Base-by-base conservation (phyloP, 2,797 vertebrate species). In the Alectoris magna region DNA sequence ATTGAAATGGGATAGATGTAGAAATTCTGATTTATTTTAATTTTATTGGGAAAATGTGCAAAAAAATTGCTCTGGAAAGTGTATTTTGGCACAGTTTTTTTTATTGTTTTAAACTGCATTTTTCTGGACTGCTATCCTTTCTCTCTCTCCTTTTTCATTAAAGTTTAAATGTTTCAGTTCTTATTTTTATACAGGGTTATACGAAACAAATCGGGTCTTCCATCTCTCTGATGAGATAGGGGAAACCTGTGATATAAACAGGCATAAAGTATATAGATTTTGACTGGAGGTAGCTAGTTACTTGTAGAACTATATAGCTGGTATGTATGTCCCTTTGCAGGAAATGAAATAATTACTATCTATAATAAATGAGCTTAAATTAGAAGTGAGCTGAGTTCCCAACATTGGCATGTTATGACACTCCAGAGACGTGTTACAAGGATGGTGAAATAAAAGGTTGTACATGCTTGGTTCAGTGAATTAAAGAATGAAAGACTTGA, bases 201-300 rank as follows among this genome's bases (percentile, higher is more conserved):
- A 49, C 3, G 6, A 87, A 22, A 56, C 31, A 77, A 67, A 8
- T 0, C 0, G 73, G 15, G 2, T 41, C 44, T 68, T 88, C 84
- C 9, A 68, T 27, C 11, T 70, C 36, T 71, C 36, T 83, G 44
- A 43, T 51, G 79, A 3, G 2, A 3, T 24, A 68, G 67, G 14
- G 38, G n/a, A 85, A 83, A 68, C 68, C 5, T 76, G 88, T 43
- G 11, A n/a, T 22, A 59, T 5, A 12, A 80, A 29, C 41, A 73
- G 73, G 2, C 36, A 43, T 55, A 8, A 75, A 62, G 5, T 59
- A 17, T 31, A 44, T 10, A 63, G n/a, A 73, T 9, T 73, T 68
- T 74, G 14, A 60, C 21, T 53, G 46, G 6, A 68, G 34, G 53
- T 3, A n/a, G 14, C 23, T 71, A 71, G 68, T 38, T 34, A 34